Base-by-base conservation (phyloP, 2,888 invertebrate genomes). In the Iselma pallidipennis region DNA sequence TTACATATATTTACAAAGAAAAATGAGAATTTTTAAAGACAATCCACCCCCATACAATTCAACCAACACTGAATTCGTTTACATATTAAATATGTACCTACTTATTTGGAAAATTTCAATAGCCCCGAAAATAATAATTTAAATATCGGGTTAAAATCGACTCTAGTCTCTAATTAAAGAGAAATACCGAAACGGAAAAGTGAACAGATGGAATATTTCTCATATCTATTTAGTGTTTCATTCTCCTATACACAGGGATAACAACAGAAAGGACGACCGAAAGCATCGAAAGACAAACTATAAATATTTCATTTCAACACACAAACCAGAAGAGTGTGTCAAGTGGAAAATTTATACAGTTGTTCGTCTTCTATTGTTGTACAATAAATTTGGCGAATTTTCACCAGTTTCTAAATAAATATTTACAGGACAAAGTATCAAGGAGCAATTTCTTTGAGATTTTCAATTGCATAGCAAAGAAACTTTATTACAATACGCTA, bases 331-430 rank as follows among this genome's bases (percentile, higher is more conserved):
- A 45, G 37, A 42, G 42, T 42, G 21, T 45, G 45, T 45, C 45
- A 45, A 45, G 21, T 45, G 21, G 45, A 45, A 45, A 45, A 45
- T 45, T 45, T 45, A 45, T n/a, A 45, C 45, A 45, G 45, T 45
- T 45, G 45, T 45, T 21, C 19, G 12, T 23, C 45, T 12, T 23
- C 12, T 45, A 19, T n/a, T 45, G 12, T 45, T n/a, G 12, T 2
- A 21, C 10, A 45, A 45, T 45, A 23, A n/a, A 45, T 45, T 45
- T 45, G 45, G 6, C 45, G 19, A 10, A 21, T 21, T 19, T 45
- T 21, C 45, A 45, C 4, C 45, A 45, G 21, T 45, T 10, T 21
- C n/a, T 7, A 37, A 16, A 37, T 37, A 37, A 37, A 37, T 19
- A 37, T 37, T 37, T 37, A 2, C 16, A 5, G 16, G 16, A 37